These are phyloP conservation scores for Rhagonycha lutea DNA, from an alignment of 2,888 invertebrate species.

Conservation along the genomic window DNA sequence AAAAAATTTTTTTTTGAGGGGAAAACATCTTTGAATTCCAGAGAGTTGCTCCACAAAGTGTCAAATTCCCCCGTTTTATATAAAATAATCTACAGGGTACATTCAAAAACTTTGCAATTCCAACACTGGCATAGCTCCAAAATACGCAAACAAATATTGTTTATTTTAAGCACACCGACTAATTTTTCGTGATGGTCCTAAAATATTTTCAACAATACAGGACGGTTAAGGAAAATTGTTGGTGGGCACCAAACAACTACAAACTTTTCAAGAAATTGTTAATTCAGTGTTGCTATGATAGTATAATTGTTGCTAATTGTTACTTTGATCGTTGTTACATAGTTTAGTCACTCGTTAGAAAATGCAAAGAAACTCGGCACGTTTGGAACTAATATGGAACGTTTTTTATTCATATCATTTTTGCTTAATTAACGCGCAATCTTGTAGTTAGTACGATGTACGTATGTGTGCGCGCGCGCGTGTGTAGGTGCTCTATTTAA, in stretches of 20 bases:
- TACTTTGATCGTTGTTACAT: conserved; percentile 52
- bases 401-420: conserved; percentile 4
- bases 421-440: conserved; percentile 5
- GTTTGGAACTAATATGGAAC: conserved; percentile 1
- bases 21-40: neutral
- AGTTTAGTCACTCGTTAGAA: conserved; percentile 45
- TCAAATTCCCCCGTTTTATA: neutral
- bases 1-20: neutral
- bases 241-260: neutral
- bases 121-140: neutral
- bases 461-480: neutral
- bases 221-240: neutral
- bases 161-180: neutral
- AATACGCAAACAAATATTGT: neutral
- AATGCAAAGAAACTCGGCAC: conserved; percentile 30
- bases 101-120: neutral
- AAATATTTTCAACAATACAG: neutral
- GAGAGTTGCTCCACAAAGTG: neutral
- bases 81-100: neutral
- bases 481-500: conserved; percentile 18
- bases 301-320: conserved; percentile 50
- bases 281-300: conserved; percentile 45
- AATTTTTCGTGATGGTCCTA: neutral
- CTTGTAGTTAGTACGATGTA: neutral
- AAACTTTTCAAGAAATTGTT: conserved; percentile 21